A percentile compares a stretch with the other conserved stretches of the same genome.
These are phyloP conservation scores for Drosophila siamana DNA, from an alignment of 2,888 invertebrate species.

Conservation along the genomic window DNA sequence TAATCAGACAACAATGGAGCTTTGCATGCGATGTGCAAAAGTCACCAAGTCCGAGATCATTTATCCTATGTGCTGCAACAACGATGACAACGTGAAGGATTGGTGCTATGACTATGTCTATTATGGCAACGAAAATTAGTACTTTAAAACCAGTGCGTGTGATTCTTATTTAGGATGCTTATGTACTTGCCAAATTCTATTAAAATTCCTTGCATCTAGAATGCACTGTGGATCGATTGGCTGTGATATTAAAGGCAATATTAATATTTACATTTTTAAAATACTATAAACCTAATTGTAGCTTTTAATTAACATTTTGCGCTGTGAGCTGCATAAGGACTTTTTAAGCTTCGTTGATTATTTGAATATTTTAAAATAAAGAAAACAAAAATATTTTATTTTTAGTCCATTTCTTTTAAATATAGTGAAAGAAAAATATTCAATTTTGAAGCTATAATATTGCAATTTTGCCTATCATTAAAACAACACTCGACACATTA, in stretches of 20 bases:
- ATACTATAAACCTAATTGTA: conserved; percentile 22
- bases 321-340: conserved; percentile 14
- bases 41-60: conserved; percentile 86
- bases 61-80: conserved; percentile 87
- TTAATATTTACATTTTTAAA: conserved; percentile 39
- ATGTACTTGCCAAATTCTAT: conserved; percentile 27
- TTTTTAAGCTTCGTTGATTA: background rate
- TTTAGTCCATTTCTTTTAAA: no score
- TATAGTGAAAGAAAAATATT: no score
- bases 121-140: conserved; percentile 79
- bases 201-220: conserved; percentile 34
- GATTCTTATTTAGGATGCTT: conserved; percentile 12
- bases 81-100: conserved; percentile 85
- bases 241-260: conserved; percentile 75
- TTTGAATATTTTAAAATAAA: no score
- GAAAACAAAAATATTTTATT: background rate
- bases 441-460: no score
- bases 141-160: background rate
- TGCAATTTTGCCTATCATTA: no score
- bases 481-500: no score
- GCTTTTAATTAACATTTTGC: conserved; percentile 38
- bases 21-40: conserved; percentile 87
- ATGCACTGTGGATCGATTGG: conserved; percentile 64
- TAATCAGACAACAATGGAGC: conserved; percentile 82
- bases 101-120: conserved; percentile 87